phyloP scores from a whole-genome alignment of 2,888 invertebrate species.

The Portevinia maculata region DNA sequence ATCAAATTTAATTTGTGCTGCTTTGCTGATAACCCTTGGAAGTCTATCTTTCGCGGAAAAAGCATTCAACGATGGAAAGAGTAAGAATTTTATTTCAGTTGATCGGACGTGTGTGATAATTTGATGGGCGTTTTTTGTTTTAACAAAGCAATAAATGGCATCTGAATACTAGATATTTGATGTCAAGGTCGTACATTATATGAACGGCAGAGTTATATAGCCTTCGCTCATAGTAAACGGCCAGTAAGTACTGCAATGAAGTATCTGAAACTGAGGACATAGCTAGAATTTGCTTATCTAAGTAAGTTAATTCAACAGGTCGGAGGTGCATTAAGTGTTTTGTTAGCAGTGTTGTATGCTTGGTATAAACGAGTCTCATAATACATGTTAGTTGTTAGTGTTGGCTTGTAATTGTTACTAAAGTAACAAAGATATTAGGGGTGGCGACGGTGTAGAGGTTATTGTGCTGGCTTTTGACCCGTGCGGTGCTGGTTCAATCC shows the following conservation, averaged over 20 bases:
- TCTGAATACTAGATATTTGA: background rate
- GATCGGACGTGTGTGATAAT: slow-evolving; percentile 2
- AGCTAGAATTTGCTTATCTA: background rate
- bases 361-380: no score
- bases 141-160: background rate
- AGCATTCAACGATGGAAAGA: slow-evolving; percentile 46
- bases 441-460: no score
- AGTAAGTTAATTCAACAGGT: no score
- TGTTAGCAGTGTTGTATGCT: no score
- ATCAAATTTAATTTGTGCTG: slow-evolving; percentile 11
- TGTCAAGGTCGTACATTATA: slow-evolving; percentile 17
- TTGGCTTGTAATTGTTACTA: no score
- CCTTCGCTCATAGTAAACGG: slow-evolving; percentile 18
- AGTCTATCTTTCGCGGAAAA: slow-evolving; percentile 33
- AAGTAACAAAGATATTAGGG: no score
- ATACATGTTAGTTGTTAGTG: no score
- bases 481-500: no score
- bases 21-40: slow-evolving; percentile 25
- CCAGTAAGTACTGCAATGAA: background rate
- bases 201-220: background rate
- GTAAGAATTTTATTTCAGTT: slow-evolving; percentile 44
- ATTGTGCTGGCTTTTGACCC: no score
- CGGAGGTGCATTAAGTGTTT: no score
- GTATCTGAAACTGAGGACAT: background rate
- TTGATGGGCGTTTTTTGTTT: slow-evolving; percentile 45